Percentiles rank a stretch among this genome's conserved stretches.
phyloP scores from a whole-genome alignment of 2,888 invertebrate species.

The Pterobdella sp. region DNA sequence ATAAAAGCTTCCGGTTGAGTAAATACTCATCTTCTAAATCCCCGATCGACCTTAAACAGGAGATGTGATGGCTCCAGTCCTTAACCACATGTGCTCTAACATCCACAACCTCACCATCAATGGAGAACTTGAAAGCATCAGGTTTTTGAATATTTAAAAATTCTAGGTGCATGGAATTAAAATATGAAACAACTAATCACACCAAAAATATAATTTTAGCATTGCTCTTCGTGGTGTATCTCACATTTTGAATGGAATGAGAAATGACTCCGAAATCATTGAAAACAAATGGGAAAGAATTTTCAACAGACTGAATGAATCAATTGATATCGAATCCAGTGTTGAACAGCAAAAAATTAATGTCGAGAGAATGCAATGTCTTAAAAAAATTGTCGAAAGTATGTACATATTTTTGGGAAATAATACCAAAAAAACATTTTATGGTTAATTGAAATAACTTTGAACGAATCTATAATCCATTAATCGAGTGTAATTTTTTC shows the following conservation, averaged over 20 bases:
- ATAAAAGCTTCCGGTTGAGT: too few relatives aligned
- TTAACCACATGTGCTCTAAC: neutral
- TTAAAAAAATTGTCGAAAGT: neutral
- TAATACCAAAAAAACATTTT: too few relatives aligned
- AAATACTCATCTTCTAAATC: neutral
- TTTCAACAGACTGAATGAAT: neutral
- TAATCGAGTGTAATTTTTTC: too few relatives aligned
- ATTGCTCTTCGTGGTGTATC: neutral
- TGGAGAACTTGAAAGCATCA: neutral
- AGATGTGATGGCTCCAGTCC: constrained; percentile 8
- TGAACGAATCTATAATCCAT: too few relatives aligned
- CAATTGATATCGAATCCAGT: neutral
- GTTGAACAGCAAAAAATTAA: neutral
- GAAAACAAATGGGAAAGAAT: neutral
- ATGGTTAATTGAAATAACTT: too few relatives aligned
- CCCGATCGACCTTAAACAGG: neutral
- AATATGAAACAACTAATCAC: neutral
- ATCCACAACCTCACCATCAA: neutral
- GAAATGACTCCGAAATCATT: neutral
- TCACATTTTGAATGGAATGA: neutral
- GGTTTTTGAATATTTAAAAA: too few relatives aligned
- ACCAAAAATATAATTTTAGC: neutral
- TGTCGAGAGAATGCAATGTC: neutral
- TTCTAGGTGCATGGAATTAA: too few relatives aligned
- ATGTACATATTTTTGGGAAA: too few relatives aligned